Evolutionary conservation across 64 coral and sea anemone species (phyloP), one percentile per base, ranked within the genome.

Genomic region (Anthopleura sola): DNA sequence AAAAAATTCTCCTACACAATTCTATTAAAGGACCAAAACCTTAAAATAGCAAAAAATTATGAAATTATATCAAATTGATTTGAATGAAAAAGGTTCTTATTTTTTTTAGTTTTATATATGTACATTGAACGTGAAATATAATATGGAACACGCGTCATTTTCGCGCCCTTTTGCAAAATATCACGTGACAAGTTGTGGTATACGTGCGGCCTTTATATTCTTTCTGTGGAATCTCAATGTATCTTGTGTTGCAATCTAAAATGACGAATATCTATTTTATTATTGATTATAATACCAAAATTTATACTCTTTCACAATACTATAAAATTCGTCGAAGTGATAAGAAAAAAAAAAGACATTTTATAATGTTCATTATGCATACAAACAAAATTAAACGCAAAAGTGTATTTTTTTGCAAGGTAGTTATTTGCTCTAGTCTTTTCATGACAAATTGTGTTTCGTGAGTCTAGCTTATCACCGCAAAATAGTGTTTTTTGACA

Each of bases 231-330:
- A 62, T 62, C 55, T 58, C 13, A 23, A 31, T 68, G 62, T 68
- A 68, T 68, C 62, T 68, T n/a, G n/a, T n/a, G 0, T 68, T 68
- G 62, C 62, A 68, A 68, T 68, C 66, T 15, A 33, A 32, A 71
- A 71, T 71, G 66, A 71, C 66, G 66, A 71, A 31, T 53, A 53
- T 71, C 66, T 71, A 71, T 71, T n/a, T 20, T 71, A 71, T 36
- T 32, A 71, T 71, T 71, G 66, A 71, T 71, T 34, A 32, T 32
- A 36, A 34, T 31, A 71, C 6, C 9, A 34, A 71, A 28, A 71
- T 36, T 28, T 34, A 15, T 33, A 28, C 28, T 71, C 13, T 71
- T 71, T 71, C 66, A 34, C 66, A 71, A 71, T 17, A 32, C 66
- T 28, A 10, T 15, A 71, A 71, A 71, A 71, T 1, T 34, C 3